A percentile compares a stretch with the other conserved stretches of the same genome.
Evolutionary conservation across 2,797 vertebrate species (phyloP).

Genomic region (Clarias pachynema): DNA sequence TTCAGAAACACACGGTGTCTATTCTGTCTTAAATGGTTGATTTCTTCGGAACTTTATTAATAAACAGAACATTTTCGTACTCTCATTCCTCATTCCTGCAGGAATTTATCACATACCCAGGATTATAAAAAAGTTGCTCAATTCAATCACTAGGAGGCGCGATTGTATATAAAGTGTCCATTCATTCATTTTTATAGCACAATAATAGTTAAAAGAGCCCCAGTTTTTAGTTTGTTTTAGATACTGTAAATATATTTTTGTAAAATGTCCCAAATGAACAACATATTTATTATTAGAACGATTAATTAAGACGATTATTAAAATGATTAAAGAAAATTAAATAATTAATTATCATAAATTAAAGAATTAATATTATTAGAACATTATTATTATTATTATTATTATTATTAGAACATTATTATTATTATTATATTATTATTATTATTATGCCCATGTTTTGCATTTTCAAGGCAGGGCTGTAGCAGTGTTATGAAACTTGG

Average conservation of each 20-base stretch:
- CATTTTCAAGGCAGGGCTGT: too few species aligned
- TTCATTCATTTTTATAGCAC: conserved; percentile 3
- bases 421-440: too few species aligned
- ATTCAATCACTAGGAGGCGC: background rate
- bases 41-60: background rate
- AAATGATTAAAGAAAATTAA: too few species aligned
- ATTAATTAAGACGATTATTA: too few species aligned
- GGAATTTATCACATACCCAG: background rate
- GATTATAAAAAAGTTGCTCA: too few species aligned
- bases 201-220: conserved; percentile 25
- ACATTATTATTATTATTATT: too few species aligned
- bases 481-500: background rate
- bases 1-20: too few species aligned
- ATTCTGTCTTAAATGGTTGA: too few species aligned
- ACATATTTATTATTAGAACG: too few species aligned
- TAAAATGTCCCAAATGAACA: background rate
- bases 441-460: background rate
- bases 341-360: too few species aligned
- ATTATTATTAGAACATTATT: too few species aligned
- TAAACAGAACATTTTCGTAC: background rate
- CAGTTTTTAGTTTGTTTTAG: background rate
- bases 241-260: background rate
- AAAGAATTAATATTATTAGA: too few species aligned
- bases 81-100: background rate
- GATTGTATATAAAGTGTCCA: background rate